Conservation (phyloP, 2,113 vertebrate species). For the Mirza zaza region DNA sequence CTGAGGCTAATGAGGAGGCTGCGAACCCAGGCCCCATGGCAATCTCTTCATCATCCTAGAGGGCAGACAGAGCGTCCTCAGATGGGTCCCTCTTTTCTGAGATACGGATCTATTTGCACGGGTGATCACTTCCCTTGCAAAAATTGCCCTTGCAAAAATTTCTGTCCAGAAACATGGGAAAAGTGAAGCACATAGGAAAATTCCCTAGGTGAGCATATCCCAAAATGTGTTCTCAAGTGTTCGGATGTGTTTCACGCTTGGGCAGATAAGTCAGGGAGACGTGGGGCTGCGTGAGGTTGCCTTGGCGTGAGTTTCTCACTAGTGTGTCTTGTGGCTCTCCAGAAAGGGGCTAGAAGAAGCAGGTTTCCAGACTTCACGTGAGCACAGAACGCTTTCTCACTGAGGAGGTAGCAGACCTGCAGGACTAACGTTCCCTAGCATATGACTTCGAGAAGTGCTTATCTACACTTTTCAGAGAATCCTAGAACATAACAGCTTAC, state of each 20-base stretch:
- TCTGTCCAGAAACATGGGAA: not conserved
- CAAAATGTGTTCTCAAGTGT: not conserved
- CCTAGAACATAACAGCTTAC: not conserved
- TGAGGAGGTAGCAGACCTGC: too few relatives aligned
- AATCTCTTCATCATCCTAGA: not conserved
- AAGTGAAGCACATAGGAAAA: not conserved
- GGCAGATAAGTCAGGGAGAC: not conserved
- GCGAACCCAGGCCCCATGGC: not conserved
- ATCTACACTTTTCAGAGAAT: not conserved
- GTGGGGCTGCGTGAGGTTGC: fast-evolving
- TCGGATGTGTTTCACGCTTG: not conserved
- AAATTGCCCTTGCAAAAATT: not conserved
- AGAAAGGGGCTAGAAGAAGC: not conserved
- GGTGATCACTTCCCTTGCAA: not conserved
- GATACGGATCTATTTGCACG: not conserved
- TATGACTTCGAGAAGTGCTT: not conserved
- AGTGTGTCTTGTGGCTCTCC: not conserved
- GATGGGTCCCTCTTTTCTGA: not conserved
- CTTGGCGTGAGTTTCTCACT: not conserved
- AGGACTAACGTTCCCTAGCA: not conserved
- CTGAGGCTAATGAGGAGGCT: not conserved
- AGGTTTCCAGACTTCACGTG: not conserved
- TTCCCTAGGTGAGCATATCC: not conserved
- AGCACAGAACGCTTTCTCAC: not conserved
- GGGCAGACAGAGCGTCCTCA: not conserved